Conservation (phyloP, 2,888 invertebrate species). For the Drosophila koepferae region DNA sequence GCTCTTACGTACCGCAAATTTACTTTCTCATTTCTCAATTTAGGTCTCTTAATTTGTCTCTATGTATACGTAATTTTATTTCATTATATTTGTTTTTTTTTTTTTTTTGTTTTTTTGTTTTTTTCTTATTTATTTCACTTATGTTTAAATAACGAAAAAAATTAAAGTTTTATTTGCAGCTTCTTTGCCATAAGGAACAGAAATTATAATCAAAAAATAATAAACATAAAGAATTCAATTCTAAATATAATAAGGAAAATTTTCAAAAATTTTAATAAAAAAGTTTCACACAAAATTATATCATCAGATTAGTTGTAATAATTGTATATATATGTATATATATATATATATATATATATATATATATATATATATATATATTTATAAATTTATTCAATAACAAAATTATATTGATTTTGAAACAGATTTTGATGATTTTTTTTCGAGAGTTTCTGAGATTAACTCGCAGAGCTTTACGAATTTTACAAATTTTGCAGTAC, state of each 20-base stretch:
- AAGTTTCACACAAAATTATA: slow-evolving; percentile 51
- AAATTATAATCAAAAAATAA: slow-evolving; percentile 50
- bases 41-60: slow-evolving; percentile 16
- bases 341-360: slow-evolving; percentile 2
- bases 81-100: slow-evolving; percentile 30
- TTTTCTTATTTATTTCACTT: slow-evolving; percentile 41
- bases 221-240: slow-evolving; percentile 64
- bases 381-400: slow-evolving; percentile 32
- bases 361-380: not conserved
- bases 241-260: slow-evolving; percentile 62
- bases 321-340: slow-evolving; percentile 17
- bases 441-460: slow-evolving; percentile 15
- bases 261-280: slow-evolving; percentile 41
- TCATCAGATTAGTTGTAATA: slow-evolving; percentile 48
- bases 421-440: slow-evolving; percentile 46
- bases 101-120: not conserved
- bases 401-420: slow-evolving; percentile 35
- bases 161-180: slow-evolving; percentile 51
- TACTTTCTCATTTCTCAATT: slow-evolving; percentile 22
- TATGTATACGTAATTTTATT: slow-evolving; percentile 33
- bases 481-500: slow-evolving; percentile 61
- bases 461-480: slow-evolving; percentile 53
- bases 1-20: slow-evolving; percentile 43
- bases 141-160: slow-evolving; percentile 54
- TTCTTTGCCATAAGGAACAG: slow-evolving; percentile 76